Evolutionary conservation across 2,888 invertebrate genomes (phyloP), one percentile per base, ranked within the genome.

Genomic region (Drosophila colorata): DNA sequence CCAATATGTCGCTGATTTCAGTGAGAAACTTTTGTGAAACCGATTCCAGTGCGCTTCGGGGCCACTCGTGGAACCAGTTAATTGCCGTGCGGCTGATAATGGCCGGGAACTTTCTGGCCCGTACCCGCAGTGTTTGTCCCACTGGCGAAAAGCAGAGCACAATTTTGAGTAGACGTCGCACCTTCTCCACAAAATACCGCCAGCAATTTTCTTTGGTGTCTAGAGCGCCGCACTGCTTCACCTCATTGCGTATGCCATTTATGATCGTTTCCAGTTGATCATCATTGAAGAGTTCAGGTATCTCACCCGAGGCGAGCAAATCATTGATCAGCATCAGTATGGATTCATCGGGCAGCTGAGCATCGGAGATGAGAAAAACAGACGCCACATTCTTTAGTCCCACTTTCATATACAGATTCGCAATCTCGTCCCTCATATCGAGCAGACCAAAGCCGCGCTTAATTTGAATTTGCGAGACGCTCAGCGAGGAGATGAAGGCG

Each of bases 1-100:
- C 95, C 58, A 98, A 92, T 11, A 95, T 94, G 69, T 95, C 94
- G 71, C 95, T 94, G 33, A 97, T 95, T 92, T 97, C 96, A 13
- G 94, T 93, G 59, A 98, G 93, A 92, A 98, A 98, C 78, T 96
- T 94, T 81, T 94, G 94, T 25, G 98, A 98, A 4, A 99, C 98
- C 23, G 98, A 98, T 77, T 96, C 94, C 88, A 99, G 93, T 35
- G 99, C 99, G 88, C 97, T 96, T 87, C 95, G 94, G 2, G 99
- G 98, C 98, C 99, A 99, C 90, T 98, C 97, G 91, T 98, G 98
- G 93, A 98, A 99, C 98, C 98, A 99, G 92, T 98, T 96, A 78
- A 99, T 98, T 46, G 96, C 95, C 0, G 98, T 97, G 90, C 97
- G 97, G 93, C 97, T 98, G 31, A 97, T 96, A 43, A 99, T 93